Percentiles rank a stretch among this genome's conserved stretches.
Evolutionary conservation across 2,888 invertebrate genomes (phyloP).

Genomic region (Lissonota sp.): DNA sequence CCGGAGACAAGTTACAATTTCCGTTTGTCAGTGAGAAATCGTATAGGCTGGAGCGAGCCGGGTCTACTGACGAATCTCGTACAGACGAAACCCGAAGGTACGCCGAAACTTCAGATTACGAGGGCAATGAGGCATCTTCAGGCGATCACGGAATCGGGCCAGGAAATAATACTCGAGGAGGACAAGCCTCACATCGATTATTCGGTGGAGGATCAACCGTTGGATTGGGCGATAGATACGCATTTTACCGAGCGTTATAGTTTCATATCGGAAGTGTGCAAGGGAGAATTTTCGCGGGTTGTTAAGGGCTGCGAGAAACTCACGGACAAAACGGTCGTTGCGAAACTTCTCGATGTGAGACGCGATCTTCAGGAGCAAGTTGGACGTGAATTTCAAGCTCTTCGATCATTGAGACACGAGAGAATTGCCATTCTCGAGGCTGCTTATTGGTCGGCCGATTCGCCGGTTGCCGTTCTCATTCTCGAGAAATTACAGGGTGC

Average conservation of each 20-base stretch:
- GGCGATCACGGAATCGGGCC: conserved; percentile 93
- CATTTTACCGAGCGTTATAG: conserved; percentile 91
- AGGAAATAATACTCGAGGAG: conserved; percentile 87
- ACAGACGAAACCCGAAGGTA: conserved; percentile 88
- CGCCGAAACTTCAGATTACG: conserved; percentile 91
- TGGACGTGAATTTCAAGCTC: conserved; percentile 92
- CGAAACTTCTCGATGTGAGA: conserved; percentile 91
- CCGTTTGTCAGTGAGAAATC: conserved; percentile 94
- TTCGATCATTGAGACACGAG: conserved; percentile 94
- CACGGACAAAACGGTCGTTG: conserved; percentile 91
- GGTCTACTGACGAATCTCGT: conserved; percentile 92
- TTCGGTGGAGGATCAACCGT: conserved; percentile 89
- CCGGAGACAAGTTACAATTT: conserved; percentile 94
- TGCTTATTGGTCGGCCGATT: conserved; percentile 89
- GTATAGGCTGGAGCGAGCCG: conserved; percentile 96
- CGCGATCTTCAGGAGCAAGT: conserved; percentile 87
- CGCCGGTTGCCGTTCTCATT: conserved; percentile 89
- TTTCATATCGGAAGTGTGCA: conserved; percentile 93
- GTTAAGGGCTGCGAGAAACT: conserved; percentile 92
- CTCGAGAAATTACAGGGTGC: conserved; percentile 95
- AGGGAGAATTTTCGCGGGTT: conserved; percentile 94
- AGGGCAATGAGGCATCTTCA: conserved; percentile 94
- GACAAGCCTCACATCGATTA: conserved; percentile 89
- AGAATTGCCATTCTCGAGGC: conserved; percentile 91
- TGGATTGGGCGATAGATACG: conserved; percentile 89